Evolutionary conservation across 2,797 vertebrate genomes (phyloP).

Genomic region (Pseudomugil gertrudae): DNA sequence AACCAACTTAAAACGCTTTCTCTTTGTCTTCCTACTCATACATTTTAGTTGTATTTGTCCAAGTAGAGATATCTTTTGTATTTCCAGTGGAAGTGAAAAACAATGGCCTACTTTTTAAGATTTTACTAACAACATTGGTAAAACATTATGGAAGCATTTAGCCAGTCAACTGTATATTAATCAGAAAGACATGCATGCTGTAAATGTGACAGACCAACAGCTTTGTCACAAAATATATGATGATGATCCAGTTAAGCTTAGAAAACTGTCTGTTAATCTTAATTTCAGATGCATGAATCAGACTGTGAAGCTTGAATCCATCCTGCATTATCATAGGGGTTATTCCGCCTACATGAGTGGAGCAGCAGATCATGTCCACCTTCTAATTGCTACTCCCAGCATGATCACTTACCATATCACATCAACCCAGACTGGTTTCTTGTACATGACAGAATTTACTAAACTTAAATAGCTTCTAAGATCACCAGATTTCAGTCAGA

Average conservation of each 20-base stretch:
- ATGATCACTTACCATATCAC: neutral
- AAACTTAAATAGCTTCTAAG: neutral
- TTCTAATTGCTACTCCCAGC: neutral
- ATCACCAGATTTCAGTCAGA: neutral
- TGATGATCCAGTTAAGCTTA: neutral
- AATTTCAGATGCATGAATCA: neutral
- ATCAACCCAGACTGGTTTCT: neutral
- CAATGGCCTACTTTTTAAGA: neutral
- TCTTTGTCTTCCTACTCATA: neutral
- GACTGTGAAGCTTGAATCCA: neutral
- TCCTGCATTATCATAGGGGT: neutral
- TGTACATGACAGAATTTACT: neutral
- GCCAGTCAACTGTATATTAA: neutral
- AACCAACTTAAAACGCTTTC: neutral
- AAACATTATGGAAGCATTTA: neutral
- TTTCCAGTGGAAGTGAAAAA: constrained; percentile 8
- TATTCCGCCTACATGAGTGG: neutral
- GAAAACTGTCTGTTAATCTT: neutral
- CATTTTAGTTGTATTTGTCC: neutral
- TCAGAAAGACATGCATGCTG: neutral
- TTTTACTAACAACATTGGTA: neutral
- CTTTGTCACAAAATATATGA: neutral
- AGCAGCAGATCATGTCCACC: neutral
- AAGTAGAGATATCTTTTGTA: neutral
- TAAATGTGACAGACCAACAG: neutral